A percentile compares a stretch with the other conserved stretches of the same genome.
phyloP scores from a whole-genome alignment of 2,888 invertebrate species.

The Plagodis pulveraria region DNA sequence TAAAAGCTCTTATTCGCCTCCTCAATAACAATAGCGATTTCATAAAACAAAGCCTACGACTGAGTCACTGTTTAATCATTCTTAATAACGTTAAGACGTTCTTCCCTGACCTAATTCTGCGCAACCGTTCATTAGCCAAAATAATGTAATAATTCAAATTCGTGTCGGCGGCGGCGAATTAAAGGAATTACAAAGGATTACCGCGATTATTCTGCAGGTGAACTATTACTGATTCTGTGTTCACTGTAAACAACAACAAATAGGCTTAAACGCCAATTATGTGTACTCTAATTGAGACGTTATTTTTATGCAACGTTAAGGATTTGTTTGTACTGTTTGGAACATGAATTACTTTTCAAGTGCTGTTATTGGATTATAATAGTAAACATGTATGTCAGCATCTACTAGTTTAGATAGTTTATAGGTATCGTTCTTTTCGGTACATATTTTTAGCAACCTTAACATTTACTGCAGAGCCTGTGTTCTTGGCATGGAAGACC shows the following conservation, averaged over 20 bases:
- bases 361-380: too few species aligned
- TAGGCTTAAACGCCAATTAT: not conserved
- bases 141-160: constrained; percentile 50
- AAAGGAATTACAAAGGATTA: constrained; percentile 20
- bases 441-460: too few species aligned
- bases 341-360: too few species aligned
- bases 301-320: too few species aligned
- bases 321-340: too few species aligned
- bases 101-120: constrained; percentile 43
- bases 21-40: not conserved
- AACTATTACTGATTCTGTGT: not conserved
- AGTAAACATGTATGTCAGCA: too few species aligned
- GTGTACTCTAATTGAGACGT: too few species aligned
- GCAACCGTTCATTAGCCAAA: constrained; percentile 40
- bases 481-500: too few species aligned
- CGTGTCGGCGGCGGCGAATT: constrained; percentile 41
- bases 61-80: constrained; percentile 20
- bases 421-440: too few species aligned
- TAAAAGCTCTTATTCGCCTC: not conserved
- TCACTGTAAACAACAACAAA: constrained; percentile 2
- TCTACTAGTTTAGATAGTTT: too few species aligned
- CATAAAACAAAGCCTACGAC: constrained; percentile 3
- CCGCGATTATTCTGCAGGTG: constrained; percentile 18
- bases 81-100: constrained; percentile 16
- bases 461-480: too few species aligned